phyloP scores from a whole-genome alignment of 2,888 invertebrate species.

The Caenorhabditis sp. region DNA sequence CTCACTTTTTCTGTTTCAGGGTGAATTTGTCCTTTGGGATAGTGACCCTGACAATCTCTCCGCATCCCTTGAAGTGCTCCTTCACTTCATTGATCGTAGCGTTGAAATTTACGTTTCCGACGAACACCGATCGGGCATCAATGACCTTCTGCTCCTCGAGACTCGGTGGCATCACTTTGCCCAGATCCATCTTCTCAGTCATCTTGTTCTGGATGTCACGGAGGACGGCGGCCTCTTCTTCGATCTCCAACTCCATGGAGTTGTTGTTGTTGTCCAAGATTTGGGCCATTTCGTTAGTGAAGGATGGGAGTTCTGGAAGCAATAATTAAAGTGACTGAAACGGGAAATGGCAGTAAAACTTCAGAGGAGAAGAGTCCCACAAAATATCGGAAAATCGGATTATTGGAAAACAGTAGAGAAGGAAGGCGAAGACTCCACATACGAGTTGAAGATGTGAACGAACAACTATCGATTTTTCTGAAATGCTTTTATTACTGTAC shows the following conservation, averaged over 20 bases:
- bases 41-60: constrained; percentile 4
- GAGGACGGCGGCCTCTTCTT: neutral
- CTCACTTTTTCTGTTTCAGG: constrained; percentile 12
- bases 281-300: neutral
- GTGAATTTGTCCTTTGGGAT: constrained; percentile 22
- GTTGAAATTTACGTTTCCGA: constrained; percentile 5
- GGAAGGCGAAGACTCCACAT: too few relatives aligned
- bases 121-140: constrained; percentile 2
- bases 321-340: too few relatives aligned
- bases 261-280: neutral
- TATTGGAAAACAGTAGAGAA: too few relatives aligned
- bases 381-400: too few relatives aligned
- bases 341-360: too few relatives aligned
- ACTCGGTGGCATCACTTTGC: neutral
- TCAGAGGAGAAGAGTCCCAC: too few relatives aligned
- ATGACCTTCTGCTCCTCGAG: neutral
- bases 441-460: too few relatives aligned
- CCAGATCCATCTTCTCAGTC: neutral
- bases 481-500: too few relatives aligned
- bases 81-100: neutral
- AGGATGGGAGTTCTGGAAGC: too few relatives aligned
- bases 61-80: constrained; percentile 6
- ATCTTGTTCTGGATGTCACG: neutral
- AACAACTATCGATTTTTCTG: too few relatives aligned
- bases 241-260: neutral